These are phyloP conservation scores for Sarotherodon lohbergeri DNA, from an alignment of 2,113 vertebrate species.

Conservation along the genomic window DNA sequence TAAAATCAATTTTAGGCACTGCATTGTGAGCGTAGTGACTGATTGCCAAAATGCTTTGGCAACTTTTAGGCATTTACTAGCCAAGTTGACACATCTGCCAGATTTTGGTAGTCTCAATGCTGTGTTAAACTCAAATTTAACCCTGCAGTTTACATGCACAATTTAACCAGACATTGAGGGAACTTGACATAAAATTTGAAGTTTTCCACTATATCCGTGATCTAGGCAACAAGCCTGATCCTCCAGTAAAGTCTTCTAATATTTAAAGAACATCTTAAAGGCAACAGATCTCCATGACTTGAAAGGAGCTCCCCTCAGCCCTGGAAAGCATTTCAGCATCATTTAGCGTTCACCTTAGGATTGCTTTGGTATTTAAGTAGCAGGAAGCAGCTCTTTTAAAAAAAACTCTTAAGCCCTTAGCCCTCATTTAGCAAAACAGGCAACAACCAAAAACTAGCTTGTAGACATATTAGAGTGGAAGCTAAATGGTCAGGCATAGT, in stretches of 20 bases:
- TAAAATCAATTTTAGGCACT: neutral
- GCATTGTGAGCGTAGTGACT: neutral
- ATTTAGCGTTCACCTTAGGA: neutral
- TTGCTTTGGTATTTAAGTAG: neutral
- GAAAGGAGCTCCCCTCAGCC: neutral
- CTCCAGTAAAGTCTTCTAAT: neutral
- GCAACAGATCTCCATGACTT: neutral
- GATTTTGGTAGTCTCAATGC: neutral
- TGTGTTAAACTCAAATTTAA: neutral
- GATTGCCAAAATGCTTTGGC: slow-evolving; percentile 17
- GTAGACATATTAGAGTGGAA: neutral
- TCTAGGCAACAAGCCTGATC: neutral
- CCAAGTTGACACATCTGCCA: neutral
- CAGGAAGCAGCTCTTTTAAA: neutral
- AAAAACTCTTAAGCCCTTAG: neutral
- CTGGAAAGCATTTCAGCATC: neutral
- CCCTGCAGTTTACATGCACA: neutral
- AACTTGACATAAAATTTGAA: neutral
- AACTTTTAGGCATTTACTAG: neutral
- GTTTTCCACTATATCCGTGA: neutral
- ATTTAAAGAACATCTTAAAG: neutral
- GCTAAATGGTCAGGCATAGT: neutral
- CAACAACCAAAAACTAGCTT: neutral
- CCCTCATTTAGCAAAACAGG: neutral
- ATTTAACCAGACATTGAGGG: neutral